Conservation (phyloP, 1,140 invertebrate genomes). For the Procambarus virginalis region DNA sequence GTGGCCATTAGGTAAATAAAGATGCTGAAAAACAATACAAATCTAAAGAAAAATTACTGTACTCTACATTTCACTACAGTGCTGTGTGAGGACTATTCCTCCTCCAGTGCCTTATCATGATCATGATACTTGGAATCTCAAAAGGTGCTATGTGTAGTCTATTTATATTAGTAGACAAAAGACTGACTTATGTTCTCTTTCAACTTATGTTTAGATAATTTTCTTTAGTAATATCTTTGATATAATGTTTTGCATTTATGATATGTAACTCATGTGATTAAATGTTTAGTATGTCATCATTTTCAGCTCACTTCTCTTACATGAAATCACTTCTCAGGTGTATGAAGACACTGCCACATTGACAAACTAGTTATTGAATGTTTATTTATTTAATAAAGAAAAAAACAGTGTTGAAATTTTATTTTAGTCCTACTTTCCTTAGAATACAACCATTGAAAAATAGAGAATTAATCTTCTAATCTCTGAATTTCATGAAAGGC, state of each 20-base stretch:
- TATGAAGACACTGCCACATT: slow-evolving; percentile 13
- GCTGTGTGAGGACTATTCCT: not conserved
- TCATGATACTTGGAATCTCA: slow-evolving; percentile 13
- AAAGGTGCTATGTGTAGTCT: slow-evolving; percentile 30
- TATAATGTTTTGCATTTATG: not conserved
- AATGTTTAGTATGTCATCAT: not conserved
- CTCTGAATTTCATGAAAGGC: too few relatives aligned
- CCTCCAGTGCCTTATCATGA: slow-evolving; percentile 16
- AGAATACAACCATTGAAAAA: too few relatives aligned
- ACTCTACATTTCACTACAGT: not conserved
- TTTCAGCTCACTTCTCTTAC: not conserved
- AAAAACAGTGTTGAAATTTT: not conserved
- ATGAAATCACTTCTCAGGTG: slow-evolving; percentile 20
- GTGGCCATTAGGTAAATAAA: not conserved
- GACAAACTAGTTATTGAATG: not conserved
- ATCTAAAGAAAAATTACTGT: not conserved
- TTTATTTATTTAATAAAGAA: slow-evolving; percentile 37
- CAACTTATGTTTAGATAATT: not conserved
- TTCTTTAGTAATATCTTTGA: not conserved
- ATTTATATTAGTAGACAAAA: slow-evolving; percentile 18
- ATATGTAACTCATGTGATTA: not conserved
- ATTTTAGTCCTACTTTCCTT: not conserved
- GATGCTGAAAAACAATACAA: not conserved
- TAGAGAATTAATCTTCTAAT: too few relatives aligned
- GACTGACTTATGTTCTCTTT: not conserved